Conservation (phyloP, 2,797 vertebrate genomes). For the Halcyon badia region DNA sequence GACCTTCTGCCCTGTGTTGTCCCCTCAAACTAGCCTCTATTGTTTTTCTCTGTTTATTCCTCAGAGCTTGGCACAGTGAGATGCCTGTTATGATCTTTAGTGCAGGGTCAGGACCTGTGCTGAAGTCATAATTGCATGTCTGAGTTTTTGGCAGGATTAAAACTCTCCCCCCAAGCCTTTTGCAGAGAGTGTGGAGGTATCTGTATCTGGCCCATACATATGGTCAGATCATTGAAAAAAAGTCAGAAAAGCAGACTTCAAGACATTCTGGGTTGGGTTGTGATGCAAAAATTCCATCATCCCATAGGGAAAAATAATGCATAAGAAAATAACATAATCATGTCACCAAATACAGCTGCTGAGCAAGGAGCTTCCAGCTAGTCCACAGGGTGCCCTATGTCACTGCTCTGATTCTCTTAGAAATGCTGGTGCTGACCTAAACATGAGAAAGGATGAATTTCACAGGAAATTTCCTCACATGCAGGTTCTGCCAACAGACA, state of each 20-base stretch:
- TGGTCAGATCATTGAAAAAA: background rate
- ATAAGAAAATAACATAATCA: background rate
- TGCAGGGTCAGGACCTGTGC: background rate
- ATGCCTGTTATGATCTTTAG: background rate
- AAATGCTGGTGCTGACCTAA: background rate
- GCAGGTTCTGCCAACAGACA: background rate
- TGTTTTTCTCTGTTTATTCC: background rate
- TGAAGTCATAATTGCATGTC: background rate
- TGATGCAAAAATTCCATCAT: background rate
- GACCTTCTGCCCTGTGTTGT: background rate
- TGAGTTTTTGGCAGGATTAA: background rate
- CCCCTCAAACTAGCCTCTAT: background rate
- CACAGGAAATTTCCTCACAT: fast-evolving
- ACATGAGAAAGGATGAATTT: background rate
- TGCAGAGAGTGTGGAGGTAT: background rate
- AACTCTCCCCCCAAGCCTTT: background rate
- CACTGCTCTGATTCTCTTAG: background rate
- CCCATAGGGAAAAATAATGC: background rate
- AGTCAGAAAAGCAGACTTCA: background rate
- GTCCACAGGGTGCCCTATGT: background rate
- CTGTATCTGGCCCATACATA: background rate
- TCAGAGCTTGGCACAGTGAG: background rate
- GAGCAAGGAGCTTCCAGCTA: background rate
- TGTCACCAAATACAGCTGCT: background rate
- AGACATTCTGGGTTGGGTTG: background rate